These are phyloP conservation scores for Indicator indicator DNA, from an alignment of 2,113 vertebrate species.

Conservation along the genomic window DNA sequence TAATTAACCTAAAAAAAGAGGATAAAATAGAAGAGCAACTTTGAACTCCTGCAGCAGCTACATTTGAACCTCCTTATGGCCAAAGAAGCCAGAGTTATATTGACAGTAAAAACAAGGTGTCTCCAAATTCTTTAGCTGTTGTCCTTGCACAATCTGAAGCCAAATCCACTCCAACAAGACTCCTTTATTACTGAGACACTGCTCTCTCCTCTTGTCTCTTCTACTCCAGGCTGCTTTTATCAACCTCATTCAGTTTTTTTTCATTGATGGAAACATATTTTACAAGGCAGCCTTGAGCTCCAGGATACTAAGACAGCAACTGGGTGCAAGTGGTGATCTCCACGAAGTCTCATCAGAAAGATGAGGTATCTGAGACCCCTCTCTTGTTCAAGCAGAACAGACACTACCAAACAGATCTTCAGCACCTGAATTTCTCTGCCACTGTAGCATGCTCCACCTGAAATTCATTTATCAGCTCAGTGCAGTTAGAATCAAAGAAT, in stretches of 20 bases:
- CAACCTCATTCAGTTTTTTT: neutral
- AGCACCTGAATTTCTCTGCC: neutral
- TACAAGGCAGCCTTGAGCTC: neutral
- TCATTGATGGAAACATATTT: neutral
- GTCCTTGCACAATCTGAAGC: neutral
- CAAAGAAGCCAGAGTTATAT: neutral
- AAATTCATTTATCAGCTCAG: accelerated
- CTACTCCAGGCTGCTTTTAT: neutral
- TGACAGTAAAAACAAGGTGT: neutral
- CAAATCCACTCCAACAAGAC: neutral
- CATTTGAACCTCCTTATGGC: neutral
- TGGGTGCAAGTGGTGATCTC: neutral
- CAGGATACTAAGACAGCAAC: accelerated
- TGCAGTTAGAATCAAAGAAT: no score
- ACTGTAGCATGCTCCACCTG: neutral
- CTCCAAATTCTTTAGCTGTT: neutral
- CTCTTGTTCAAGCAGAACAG: neutral
- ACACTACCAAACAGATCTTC: neutral
- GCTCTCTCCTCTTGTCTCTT: neutral
- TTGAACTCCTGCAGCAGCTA: neutral
- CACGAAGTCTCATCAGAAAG: neutral
- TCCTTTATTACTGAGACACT: accelerated
- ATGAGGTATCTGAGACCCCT: accelerated
- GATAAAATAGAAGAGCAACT: neutral
- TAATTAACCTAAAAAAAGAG: neutral